A percentile compares a stretch with the other conserved stretches of the same genome.
These are phyloP conservation scores for Adoxophyes honmai DNA, from an alignment of 1,140 invertebrate genomes.

Conservation along the genomic window DNA sequence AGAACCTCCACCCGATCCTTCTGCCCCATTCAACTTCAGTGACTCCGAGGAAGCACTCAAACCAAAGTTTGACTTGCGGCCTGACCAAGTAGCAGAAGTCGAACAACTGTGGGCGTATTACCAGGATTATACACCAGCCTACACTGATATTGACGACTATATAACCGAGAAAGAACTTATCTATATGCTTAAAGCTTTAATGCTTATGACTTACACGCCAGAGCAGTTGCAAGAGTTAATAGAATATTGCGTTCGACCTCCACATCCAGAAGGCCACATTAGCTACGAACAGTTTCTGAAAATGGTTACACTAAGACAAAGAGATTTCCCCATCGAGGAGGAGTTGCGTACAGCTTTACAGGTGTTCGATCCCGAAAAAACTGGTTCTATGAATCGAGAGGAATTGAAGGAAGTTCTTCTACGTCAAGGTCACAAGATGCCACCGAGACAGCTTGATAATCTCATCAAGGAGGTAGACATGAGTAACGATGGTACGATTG, in stretches of 20 bases:
- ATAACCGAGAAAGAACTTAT: constrained; percentile 65
- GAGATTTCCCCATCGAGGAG: constrained; percentile 57
- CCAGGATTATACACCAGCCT: constrained; percentile 65
- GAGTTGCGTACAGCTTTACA: constrained; percentile 56
- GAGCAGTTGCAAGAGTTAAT: constrained; percentile 64
- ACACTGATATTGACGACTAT: constrained; percentile 56
- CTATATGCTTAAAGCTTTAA: constrained; percentile 61
- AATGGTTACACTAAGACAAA: constrained; percentile 61
- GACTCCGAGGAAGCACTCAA: constrained; percentile 60
- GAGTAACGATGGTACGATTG: constrained; percentile 61
- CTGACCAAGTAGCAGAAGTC: constrained; percentile 59
- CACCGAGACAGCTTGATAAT: constrained; percentile 45
- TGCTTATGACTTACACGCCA: constrained; percentile 56
- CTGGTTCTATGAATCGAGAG: constrained; percentile 53
- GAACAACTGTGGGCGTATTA: constrained; percentile 63
- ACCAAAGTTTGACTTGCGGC: constrained; percentile 51
- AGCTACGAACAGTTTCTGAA: constrained; percentile 61
- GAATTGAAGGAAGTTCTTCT: constrained; percentile 48
- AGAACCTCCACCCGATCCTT: constrained; percentile 57
- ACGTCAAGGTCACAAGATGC: constrained; percentile 58
- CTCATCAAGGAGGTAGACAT: constrained; percentile 69
- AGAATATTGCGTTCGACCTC: constrained; percentile 53
- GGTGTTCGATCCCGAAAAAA: constrained; percentile 51
- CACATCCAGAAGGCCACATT: constrained; percentile 59
- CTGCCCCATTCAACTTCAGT: constrained; percentile 55